phyloP scores from a whole-genome alignment of 2,797 vertebrate species.

The Cryptoprocta ferox region DNA sequence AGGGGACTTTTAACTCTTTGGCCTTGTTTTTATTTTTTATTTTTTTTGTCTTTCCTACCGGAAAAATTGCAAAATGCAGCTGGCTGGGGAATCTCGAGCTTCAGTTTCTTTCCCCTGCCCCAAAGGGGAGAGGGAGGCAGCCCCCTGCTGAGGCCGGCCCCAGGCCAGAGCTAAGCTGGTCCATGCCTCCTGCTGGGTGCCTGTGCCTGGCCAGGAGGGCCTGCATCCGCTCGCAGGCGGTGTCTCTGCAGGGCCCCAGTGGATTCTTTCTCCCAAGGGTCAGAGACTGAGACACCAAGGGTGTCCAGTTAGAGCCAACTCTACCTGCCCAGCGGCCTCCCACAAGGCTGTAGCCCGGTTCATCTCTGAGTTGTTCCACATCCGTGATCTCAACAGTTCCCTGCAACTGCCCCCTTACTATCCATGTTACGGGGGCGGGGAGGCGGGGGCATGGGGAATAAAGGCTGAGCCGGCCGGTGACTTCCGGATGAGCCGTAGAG shows the following conservation, averaged over 20 bases:
- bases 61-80: neutral
- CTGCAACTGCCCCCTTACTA: neutral
- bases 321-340: neutral
- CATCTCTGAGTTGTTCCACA: neutral
- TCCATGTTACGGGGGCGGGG: neutral
- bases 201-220: neutral
- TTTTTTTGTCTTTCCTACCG: neutral
- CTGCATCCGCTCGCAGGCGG: neutral
- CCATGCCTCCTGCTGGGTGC: fast-evolving
- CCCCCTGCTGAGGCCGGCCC: neutral
- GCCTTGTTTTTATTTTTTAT: neutral
- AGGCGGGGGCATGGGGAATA: fast-evolving
- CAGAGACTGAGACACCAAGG: neutral
- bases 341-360: neutral
- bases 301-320: neutral
- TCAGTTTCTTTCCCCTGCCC: neutral
- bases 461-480: neutral
- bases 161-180: neutral
- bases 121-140: neutral
- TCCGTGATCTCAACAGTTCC: neutral
- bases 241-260: neutral
- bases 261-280: neutral
- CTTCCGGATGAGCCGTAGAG: neutral
- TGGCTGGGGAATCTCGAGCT: neutral
- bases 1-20: slow-evolving; percentile 1